Evolutionary conservation across 1,140 invertebrate genomes (phyloP).

Genomic region (Paraescarpia echinospica): DNA sequence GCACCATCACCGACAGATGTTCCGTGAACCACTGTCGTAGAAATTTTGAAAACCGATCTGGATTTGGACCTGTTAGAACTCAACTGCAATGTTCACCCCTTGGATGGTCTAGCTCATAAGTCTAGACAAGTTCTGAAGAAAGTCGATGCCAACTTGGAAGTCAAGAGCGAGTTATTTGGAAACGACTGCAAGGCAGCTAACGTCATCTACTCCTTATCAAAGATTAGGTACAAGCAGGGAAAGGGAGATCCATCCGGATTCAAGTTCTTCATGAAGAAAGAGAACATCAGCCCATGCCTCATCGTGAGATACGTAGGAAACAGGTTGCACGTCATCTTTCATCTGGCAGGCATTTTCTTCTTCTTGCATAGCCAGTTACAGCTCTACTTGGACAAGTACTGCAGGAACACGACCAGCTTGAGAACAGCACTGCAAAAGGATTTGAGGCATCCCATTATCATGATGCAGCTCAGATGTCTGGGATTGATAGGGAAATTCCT

Average conservation of each 20-base stretch:
- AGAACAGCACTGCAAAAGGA: background rate
- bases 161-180: background rate
- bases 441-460: background rate
- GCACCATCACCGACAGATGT: no score
- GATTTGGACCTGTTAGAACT: no score
- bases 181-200: constrained; percentile 3
- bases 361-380: background rate
- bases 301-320: background rate
- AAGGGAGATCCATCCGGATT: background rate
- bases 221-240: background rate
- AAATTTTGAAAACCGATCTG: no score
- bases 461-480: background rate
- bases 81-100: no score
- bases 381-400: background rate
- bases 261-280: background rate
- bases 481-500: constrained; percentile 14
- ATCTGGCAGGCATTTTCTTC: background rate
- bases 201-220: background rate
- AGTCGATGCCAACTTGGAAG: background rate
- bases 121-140: no score
- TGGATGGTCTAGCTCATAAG: no score
- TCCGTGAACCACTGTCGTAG: no score
- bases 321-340: constrained; percentile 8
- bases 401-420: background rate
- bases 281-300: background rate